phyloP scores from a whole-genome alignment of 2,888 invertebrate species.

The Dasypolia templi region DNA sequence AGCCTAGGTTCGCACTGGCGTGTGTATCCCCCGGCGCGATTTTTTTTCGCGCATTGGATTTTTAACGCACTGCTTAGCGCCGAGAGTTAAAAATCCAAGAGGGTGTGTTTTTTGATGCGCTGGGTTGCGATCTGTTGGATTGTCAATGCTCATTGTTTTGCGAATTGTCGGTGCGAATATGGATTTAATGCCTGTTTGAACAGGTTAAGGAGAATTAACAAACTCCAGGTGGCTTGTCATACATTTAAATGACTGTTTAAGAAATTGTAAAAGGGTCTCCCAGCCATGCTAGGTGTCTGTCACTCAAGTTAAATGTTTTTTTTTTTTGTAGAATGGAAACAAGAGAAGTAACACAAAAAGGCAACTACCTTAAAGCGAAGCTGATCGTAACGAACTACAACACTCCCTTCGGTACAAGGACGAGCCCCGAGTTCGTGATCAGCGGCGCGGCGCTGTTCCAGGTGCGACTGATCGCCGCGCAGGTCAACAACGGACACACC shows the following conservation, averaged over 20 bases:
- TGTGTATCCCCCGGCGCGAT: too few relatives aligned
- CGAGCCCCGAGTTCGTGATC: slow-evolving; percentile 70
- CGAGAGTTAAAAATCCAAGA: too few relatives aligned
- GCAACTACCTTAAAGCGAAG: slow-evolving; percentile 68
- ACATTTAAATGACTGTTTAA: too few relatives aligned
- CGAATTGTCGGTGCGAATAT: too few relatives aligned
- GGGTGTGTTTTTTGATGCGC: too few relatives aligned
- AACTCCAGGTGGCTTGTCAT: neutral
- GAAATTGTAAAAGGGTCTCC: neutral
- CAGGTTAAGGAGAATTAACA: neutral
- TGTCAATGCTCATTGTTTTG: too few relatives aligned
- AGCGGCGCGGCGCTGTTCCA: slow-evolving; percentile 70
- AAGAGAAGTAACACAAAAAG: slow-evolving; percentile 68
- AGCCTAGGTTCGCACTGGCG: too few relatives aligned
- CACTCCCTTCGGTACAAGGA: slow-evolving; percentile 64
- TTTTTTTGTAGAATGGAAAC: slow-evolving; percentile 70
- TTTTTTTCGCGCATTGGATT: too few relatives aligned
- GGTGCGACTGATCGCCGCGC: slow-evolving; percentile 69
- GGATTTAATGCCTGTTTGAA: too few relatives aligned
- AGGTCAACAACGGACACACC: slow-evolving; percentile 56
- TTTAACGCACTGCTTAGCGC: too few relatives aligned
- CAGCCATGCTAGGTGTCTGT: neutral
- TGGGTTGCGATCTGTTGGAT: too few relatives aligned
- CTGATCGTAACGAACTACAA: slow-evolving; percentile 68
- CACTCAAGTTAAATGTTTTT: neutral